These are phyloP conservation scores for Arremon brunneinucha DNA, from an alignment of 2,797 vertebrate genomes.

Conservation along the genomic window DNA sequence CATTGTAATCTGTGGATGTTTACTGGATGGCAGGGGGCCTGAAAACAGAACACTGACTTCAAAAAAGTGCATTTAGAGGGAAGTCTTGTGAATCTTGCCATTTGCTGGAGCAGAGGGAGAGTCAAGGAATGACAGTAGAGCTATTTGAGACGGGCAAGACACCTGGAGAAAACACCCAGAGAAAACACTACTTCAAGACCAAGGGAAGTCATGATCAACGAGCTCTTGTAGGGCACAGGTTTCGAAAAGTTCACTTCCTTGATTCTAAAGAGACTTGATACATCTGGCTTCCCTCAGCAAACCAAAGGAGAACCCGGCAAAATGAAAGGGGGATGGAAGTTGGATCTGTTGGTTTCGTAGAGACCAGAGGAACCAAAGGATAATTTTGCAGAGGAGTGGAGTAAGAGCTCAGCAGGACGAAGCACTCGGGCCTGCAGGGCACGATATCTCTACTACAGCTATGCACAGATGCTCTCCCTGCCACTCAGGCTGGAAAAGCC, in stretches of 20 bases:
- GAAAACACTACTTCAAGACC: neutral
- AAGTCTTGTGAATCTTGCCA: neutral
- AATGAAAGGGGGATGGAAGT: neutral
- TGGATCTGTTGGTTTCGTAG: neutral
- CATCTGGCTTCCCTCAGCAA: neutral
- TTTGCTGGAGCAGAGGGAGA: neutral
- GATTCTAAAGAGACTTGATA: neutral
- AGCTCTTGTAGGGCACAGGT: neutral
- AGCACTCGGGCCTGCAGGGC: neutral
- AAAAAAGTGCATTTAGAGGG: neutral
- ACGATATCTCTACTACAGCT: neutral
- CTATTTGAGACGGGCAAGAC: neutral
- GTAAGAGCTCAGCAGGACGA: neutral
- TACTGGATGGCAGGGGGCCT: neutral
- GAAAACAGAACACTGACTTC: neutral
- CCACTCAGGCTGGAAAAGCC: neutral
- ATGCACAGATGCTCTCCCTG: slow-evolving; percentile 17
- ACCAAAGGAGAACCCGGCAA: neutral
- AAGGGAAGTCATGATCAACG: neutral
- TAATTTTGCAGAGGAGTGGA: neutral
- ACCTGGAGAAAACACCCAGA: neutral
- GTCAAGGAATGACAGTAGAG: neutral
- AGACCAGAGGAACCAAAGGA: neutral
- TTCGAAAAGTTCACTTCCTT: neutral
- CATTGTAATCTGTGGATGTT: neutral